Evolutionary conservation across 2,113 vertebrate species (phyloP).

Genomic region (Paramisgurnus dabryanus): DNA sequence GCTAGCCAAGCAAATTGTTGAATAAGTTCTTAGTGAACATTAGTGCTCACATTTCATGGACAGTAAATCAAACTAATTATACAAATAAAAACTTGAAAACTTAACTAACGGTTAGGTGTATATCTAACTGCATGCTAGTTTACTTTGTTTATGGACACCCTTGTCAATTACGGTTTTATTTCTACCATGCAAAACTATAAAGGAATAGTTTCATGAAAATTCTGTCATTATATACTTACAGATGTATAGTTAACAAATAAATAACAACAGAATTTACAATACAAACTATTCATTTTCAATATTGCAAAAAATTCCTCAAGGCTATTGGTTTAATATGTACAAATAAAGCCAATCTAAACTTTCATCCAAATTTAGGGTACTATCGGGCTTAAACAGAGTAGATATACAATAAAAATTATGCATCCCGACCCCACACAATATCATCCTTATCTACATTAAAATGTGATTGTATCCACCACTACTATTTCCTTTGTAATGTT

Average conservation of each 20-base stretch:
- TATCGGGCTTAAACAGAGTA: not conserved
- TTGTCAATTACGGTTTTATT: not conserved
- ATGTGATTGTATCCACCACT: not conserved
- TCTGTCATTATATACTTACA: not conserved
- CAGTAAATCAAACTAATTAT: not conserved
- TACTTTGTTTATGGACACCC: not conserved
- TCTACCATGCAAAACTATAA: not conserved
- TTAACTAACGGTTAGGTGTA: not conserved
- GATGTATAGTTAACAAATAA: no score
- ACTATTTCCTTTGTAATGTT: not conserved
- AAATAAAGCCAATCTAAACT: not conserved
- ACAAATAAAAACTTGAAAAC: not conserved
- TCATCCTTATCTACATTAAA: not conserved
- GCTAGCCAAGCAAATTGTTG: not conserved
- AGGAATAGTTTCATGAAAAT: not conserved
- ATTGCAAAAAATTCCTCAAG: not conserved
- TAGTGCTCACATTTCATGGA: not conserved
- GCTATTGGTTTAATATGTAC: not conserved
- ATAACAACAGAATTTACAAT: no score
- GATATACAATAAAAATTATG: not conserved
- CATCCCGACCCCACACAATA: not conserved
- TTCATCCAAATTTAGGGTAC: not conserved
- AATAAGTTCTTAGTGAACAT: slow-evolving; percentile 7
- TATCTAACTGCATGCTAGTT: not conserved
- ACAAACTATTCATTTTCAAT: not conserved